Percentiles rank a stretch among this genome's conserved stretches.
Evolutionary conservation across 2,797 vertebrate genomes (phyloP).

Genomic region (Sarcophilus harrisii): DNA sequence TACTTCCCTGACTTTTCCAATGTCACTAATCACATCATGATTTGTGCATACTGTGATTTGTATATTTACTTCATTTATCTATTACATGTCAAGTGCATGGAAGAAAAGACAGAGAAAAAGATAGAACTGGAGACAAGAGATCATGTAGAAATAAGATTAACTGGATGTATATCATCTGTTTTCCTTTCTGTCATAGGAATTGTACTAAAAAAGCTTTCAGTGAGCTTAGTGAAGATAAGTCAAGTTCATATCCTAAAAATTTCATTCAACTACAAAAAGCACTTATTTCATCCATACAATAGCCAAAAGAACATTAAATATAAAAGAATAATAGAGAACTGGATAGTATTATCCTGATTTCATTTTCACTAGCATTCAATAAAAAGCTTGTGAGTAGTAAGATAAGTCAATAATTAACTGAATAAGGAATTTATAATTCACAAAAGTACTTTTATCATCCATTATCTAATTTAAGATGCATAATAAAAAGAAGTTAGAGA

Average conservation of each 20-base stretch:
- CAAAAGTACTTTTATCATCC: too few relatives aligned
- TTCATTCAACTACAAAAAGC: neutral
- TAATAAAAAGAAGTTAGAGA: too few relatives aligned
- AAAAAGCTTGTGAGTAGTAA: too few relatives aligned
- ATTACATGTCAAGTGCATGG: neutral
- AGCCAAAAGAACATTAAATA: neutral
- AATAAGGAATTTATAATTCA: too few relatives aligned
- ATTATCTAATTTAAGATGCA: too few relatives aligned
- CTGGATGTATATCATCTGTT: neutral
- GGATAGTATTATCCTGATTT: too few relatives aligned
- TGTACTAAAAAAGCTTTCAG: neutral
- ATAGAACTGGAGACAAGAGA: neutral
- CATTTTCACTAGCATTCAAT: too few relatives aligned
- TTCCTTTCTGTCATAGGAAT: neutral
- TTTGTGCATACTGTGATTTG: neutral
- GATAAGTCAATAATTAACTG: too few relatives aligned
- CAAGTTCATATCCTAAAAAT: neutral
- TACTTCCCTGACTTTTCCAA: neutral
- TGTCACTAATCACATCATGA: neutral
- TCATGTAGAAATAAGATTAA: neutral
- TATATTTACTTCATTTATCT: neutral
- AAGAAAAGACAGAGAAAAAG: neutral
- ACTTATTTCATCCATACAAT: neutral
- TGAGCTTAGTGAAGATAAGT: neutral
- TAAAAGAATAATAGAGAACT: neutral